Base-by-base conservation (phyloP, 2,888 invertebrate species). In the Zygaena filipendulae region DNA sequence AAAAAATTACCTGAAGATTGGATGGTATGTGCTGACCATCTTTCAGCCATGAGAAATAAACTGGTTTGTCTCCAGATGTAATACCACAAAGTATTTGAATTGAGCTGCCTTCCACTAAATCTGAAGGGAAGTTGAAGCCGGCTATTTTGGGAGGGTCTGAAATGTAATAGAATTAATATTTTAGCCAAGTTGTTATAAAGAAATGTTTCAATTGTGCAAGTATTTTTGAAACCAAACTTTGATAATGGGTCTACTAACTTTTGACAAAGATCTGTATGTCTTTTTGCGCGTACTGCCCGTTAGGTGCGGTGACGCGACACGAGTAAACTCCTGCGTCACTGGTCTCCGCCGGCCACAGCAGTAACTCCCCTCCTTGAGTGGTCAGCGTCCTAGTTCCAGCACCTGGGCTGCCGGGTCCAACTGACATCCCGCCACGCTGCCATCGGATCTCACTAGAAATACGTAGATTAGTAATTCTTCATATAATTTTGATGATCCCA, bases 31-130 rank as follows among this genome's bases (percentile, higher is more conserved):
- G 83, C 43, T 75, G 80, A 11, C 84, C 84, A 49, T 87, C 87
- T 53, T 87, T 87, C 23, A 85, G 75, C 87, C 87, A 87, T 3
- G 84, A 83, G 43, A 87, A 87, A 50, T 86, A 86, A 13, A 87
- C 86, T 3, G 87, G 87, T 59, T 87, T 85, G 48, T 87, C 87
- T 16, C 87, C 87, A 11, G 87, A 83, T 22, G 88, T 90, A 35
- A 91, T 87, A 18, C 88, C 88, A 53, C 91, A 92, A 2, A 92
- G 85, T 21, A 93, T 87, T 68, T 92, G 88, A 39, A 91, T 88
- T 26, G 93, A 82, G 53, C 92, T 88, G 34, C 91, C 90, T 79
- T 93, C 88, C 52, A 90, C 88, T 11, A 92, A 81, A 52, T 89
- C 90, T 30, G 85, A 81, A 0, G 93, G 92, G 57, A 95, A 94